Evolutionary conservation across 1,140 invertebrate species (phyloP), one percentile per base, ranked within the genome.

Genomic region (Ptiloglossa arizonensis): DNA sequence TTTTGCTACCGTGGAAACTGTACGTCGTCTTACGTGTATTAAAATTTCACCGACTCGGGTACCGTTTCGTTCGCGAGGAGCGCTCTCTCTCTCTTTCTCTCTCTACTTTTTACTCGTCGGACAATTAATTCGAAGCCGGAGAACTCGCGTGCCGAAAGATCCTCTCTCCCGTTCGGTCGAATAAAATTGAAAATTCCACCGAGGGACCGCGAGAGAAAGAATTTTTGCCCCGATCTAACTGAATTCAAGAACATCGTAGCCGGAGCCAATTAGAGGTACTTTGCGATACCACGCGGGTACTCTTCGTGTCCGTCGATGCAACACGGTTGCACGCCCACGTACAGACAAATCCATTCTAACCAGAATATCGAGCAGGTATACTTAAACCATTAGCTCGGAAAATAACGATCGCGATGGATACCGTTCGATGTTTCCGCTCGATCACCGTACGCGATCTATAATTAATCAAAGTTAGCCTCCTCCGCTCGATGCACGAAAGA

Each of bases 401-500:
- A 67, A 74, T 60, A 78, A 80, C 35, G 56, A 63, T 56, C 27
- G 17, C 32, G 50, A 70, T 52, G 41, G 57, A 22, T 22, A 62
- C 6, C 46, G 64, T 41, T 74, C 48, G 35, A 74, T 29, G 46
- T 62, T 81, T 83, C 72, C 57, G 63, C 11, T 68, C 38, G 70
- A 86, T 86, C 80, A 82, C 83, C 75, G 85, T 80, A 77, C 77
- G 81, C 75, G 83, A 87, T 88, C 82, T 86, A 84, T 87, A 85
- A 89, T 90, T 90, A 87, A 89, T 88, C 80, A 86, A 74, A 81
- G 60, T 44, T n/a, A 13, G 50, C 29, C 15, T 35, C 32, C 57
- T 59, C n/a, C 50, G 19, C 11, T 74, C 38, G 80, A 83, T 71
- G 85, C 27, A 76, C 57, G 68, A 80, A 72, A n/a, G 78, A 78